Evolutionary conservation across 2,888 invertebrate species (phyloP).

Genomic region (Hanleya hanleyi): DNA sequence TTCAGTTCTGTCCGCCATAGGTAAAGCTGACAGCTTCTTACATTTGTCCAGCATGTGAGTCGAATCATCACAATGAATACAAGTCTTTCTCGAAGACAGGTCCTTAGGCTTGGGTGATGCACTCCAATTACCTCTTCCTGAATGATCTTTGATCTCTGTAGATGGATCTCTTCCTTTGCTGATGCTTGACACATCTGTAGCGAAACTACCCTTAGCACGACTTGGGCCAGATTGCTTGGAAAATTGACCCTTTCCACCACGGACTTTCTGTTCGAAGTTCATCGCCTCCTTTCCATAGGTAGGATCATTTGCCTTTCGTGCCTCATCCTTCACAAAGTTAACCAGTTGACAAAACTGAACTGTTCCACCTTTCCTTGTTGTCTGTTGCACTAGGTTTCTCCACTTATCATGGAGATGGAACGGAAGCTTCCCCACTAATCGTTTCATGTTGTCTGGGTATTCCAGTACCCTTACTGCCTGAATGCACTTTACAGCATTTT

Average conservation of each 20-base stretch:
- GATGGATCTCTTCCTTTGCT: too few relatives aligned
- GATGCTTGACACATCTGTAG: background rate
- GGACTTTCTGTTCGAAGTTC: background rate
- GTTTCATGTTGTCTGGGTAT: background rate
- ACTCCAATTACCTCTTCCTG: background rate
- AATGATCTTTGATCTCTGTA: too few relatives aligned
- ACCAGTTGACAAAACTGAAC: constrained; percentile 10
- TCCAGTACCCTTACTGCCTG: background rate
- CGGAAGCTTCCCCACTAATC: background rate
- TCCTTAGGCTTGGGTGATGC: too few relatives aligned
- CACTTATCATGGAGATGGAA: background rate
- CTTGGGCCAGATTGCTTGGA: too few relatives aligned
- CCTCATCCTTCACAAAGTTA: constrained; percentile 14
- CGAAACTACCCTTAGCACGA: background rate
- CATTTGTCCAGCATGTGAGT: background rate
- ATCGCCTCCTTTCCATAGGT: constrained; percentile 19
- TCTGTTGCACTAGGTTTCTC: background rate
- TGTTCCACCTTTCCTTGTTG: background rate
- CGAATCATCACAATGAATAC: background rate
- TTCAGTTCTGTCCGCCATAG: background rate
- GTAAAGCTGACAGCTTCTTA: background rate
- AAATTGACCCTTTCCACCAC: background rate
- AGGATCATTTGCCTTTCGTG: constrained; percentile 21
- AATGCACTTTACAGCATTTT: background rate
- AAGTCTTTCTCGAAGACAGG: too few relatives aligned